A percentile compares a stretch with the other conserved stretches of the same genome.
Evolutionary conservation across 2,113 vertebrate species (phyloP).

Genomic region (Daphoenositta chrysoptera): DNA sequence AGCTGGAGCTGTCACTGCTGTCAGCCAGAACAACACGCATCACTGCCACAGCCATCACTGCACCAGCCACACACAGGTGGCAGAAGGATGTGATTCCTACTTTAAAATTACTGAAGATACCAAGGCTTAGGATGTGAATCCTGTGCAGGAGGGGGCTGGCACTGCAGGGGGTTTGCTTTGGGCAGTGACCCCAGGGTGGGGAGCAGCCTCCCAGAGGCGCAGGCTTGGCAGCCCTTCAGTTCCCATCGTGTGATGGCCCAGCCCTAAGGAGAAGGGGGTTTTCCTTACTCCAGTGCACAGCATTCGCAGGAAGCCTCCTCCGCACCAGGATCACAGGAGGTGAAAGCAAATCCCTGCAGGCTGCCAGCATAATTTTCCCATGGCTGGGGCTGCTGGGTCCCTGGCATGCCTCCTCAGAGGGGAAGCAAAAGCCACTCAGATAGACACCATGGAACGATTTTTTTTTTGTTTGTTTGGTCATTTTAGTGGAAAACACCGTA

Average conservation of each 20-base stretch:
- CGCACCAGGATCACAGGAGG: not conserved
- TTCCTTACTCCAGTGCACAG: not conserved
- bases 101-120: not conserved
- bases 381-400: not conserved
- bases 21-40: not conserved
- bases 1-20: not conserved
- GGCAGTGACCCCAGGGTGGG: not conserved
- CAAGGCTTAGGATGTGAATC: not conserved
- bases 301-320: conserved; percentile 3
- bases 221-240: not conserved
- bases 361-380: not conserved
- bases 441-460: fast-evolving
- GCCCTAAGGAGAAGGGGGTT: not conserved
- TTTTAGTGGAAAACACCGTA: not conserved
- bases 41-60: not conserved
- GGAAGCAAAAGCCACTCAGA: not conserved
- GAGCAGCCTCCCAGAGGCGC: not conserved
- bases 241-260: not conserved
- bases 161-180: not conserved
- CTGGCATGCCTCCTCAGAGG: not conserved
- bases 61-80: not conserved
- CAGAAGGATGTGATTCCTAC: not conserved
- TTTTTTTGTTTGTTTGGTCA: not conserved
- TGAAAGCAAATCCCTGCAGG: not conserved
- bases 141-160: not conserved